Evolutionary conservation across 2,797 vertebrate genomes (phyloP), one percentile per base, ranked within the genome.

Genomic region (Tolypeutes matacus): DNA sequence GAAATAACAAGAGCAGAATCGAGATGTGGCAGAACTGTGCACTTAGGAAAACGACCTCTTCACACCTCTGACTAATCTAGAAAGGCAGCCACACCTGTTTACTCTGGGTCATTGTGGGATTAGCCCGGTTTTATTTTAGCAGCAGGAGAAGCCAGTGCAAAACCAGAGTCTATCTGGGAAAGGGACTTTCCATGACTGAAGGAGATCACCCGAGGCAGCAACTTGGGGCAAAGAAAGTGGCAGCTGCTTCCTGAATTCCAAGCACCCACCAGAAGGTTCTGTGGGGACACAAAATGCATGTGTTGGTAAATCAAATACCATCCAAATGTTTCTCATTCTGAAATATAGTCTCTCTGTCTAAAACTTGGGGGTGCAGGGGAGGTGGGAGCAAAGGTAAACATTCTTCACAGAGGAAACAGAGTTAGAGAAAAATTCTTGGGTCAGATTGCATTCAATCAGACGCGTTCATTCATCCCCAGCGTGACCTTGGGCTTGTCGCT

Each of bases 51-150:
- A 10, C 1, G 53, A 70, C 65, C 76, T 42, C 65, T 65, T 86
- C 31, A 21, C 73, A n/a, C 92, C 73, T 72, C 92, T 31, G 85
- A 82, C 29, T 17, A 64, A 67, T 14, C 46, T 7, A 25, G 18
- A 31, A 25, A 62, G 77, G 53, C 64, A 34, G 14, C 49, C 15
- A 78, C 92, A 95, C 94, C 97, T 97, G 95, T 85, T 92, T 60
- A 21, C 3, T 14, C 70, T 67, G 86, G 62, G n/a, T 34, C 62
- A 70, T 12, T 64, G 75, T 88, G 20, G 93, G 97, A 94, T 95
- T 89, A 65, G 86, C 62, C 42, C 0, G 1, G 86, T 92, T 97
- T 91, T 97, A 97, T 97, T 97, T 97, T 93, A 97, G 97, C 89
- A 84, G 69, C 49, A 29, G 69, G 18, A 94, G 89, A 84, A 89